Evolutionary conservation across 2,888 invertebrate genomes (phyloP).

Genomic region (Masnerella sp.): DNA sequence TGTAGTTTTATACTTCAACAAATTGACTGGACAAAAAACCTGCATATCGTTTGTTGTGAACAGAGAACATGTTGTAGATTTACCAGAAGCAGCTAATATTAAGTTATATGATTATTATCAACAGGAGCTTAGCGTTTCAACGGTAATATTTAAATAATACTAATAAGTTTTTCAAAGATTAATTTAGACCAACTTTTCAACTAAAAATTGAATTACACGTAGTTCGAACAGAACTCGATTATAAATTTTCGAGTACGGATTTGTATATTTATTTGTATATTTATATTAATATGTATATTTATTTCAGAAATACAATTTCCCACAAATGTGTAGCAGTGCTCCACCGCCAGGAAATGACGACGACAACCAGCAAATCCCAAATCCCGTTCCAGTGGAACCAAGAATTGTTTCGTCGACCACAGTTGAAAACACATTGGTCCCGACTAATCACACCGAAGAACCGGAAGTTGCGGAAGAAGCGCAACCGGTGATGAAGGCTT

Average conservation of each 20-base stretch:
- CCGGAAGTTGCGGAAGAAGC: constrained; percentile 21
- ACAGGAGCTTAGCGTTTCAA: constrained; percentile 79
- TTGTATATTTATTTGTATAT: too few relatives aligned
- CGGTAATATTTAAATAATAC: constrained; percentile 75
- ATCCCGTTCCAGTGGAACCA: constrained; percentile 60
- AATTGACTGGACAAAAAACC: constrained; percentile 77
- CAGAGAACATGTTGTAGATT: constrained; percentile 78
- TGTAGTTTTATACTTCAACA: constrained; percentile 80
- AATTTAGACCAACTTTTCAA: too few relatives aligned
- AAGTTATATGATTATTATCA: constrained; percentile 83
- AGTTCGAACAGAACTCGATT: too few relatives aligned
- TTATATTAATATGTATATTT: too few relatives aligned
- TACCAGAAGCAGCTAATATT: constrained; percentile 79
- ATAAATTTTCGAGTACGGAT: too few relatives aligned
- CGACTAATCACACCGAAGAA: constrained; percentile 25
- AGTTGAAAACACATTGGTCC: not conserved
- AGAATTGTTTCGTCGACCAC: constrained; percentile 18
- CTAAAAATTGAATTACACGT: too few relatives aligned
- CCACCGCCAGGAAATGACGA: constrained; percentile 62
- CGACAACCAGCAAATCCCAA: constrained; percentile 56
- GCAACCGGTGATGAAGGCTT: constrained; percentile 44
- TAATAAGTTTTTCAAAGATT: too few relatives aligned
- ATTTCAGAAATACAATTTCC: constrained; percentile 71
- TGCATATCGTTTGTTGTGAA: constrained; percentile 79
- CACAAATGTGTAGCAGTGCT: constrained; percentile 68